These are phyloP conservation scores for Macaria notata DNA, from an alignment of 2,888 invertebrate species.

Conservation along the genomic window DNA sequence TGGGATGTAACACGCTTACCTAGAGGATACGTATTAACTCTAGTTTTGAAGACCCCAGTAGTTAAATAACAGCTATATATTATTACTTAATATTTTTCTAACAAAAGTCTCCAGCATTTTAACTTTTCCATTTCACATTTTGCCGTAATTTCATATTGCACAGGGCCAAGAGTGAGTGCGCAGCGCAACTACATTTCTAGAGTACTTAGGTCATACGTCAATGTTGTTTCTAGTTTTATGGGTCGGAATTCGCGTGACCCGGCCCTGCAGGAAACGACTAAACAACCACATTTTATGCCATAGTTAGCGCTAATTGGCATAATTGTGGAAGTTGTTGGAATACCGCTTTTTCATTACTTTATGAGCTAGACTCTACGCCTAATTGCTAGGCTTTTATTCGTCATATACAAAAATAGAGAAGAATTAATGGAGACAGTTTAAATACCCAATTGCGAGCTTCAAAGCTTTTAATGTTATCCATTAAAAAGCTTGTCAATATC, in stretches of 20 bases:
- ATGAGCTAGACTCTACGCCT: not conserved
- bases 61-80: no score
- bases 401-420: no score
- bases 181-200: conserved; percentile 34
- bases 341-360: conserved; percentile 1
- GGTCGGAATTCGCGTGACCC: conserved; percentile 48
- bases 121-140: not conserved
- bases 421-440: no score
- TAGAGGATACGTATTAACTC: no score
- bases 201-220: conserved; percentile 17
- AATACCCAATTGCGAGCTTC: no score
- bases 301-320: conserved; percentile 20
- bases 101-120: no score
- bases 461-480: no score
- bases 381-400: no score
- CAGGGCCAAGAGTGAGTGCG: not conserved
- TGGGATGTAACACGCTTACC: no score
- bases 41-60: no score
- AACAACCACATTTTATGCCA: conserved; percentile 17
- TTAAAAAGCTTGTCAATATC: not conserved
- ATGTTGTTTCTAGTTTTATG: conserved; percentile 35
- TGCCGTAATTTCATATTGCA: not conserved
- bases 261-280: conserved; percentile 17
- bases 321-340: conserved; percentile 14
- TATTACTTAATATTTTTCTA: no score